phyloP scores from a whole-genome alignment of 2,113 vertebrate genomes.

The Zeus faber region DNA sequence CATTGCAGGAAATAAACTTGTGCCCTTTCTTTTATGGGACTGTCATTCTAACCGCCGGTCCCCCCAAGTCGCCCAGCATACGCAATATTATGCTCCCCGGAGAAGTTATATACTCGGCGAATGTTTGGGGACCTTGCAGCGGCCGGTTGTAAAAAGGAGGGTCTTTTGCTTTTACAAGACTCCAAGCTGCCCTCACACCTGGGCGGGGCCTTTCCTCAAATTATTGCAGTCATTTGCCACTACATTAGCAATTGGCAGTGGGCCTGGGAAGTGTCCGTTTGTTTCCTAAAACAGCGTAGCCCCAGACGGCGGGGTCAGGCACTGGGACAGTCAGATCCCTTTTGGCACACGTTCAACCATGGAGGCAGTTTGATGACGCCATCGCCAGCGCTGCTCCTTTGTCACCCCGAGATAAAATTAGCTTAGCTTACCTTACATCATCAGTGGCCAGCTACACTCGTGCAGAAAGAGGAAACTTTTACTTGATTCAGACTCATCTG shows the following conservation, averaged over 20 bases:
- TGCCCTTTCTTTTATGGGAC: slow-evolving; percentile 55
- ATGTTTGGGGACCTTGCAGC: slow-evolving; percentile 69
- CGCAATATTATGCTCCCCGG: slow-evolving; percentile 62
- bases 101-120: slow-evolving; percentile 63
- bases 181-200: slow-evolving; percentile 53
- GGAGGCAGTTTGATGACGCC: slow-evolving; percentile 5
- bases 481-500: background rate
- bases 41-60: slow-evolving; percentile 45
- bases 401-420: slow-evolving; percentile 57
- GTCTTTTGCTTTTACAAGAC: slow-evolving; percentile 58
- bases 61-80: slow-evolving; percentile 41
- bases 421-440: slow-evolving; percentile 53
- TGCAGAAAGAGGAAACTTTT: background rate
- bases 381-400: slow-evolving; percentile 45
- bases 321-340: slow-evolving; percentile 13
- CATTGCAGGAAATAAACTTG: slow-evolving; percentile 59
- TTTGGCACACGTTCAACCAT: slow-evolving; percentile 23
- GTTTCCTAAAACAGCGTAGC: slow-evolving; percentile 63
- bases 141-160: slow-evolving; percentile 65
- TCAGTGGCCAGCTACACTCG: slow-evolving; percentile 3
- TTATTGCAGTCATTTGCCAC: slow-evolving; percentile 69
- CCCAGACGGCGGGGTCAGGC: slow-evolving; percentile 32
- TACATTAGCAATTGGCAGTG: slow-evolving; percentile 52
- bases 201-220: slow-evolving; percentile 62
- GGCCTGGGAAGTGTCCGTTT: slow-evolving; percentile 49